phyloP scores from a whole-genome alignment of 2,797 vertebrate species.

The Sciurus vulgaris region DNA sequence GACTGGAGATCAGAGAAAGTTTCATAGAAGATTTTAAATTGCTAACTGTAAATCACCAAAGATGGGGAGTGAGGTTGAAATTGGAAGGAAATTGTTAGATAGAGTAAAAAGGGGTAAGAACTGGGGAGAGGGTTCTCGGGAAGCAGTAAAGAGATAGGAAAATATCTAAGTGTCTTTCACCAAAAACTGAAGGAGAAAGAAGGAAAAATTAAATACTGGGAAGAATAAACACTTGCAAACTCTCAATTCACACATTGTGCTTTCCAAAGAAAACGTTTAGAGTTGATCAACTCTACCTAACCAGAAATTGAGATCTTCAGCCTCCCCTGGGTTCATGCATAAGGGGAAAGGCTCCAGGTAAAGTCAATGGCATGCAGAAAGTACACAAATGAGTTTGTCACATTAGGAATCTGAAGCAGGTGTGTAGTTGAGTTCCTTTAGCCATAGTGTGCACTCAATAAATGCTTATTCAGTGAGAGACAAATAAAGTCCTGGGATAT shows the following conservation, averaged over 20 bases:
- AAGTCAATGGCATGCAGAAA: background rate
- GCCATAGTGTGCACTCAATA: background rate
- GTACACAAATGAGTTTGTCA: background rate
- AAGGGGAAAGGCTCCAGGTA: background rate
- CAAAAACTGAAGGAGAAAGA: background rate
- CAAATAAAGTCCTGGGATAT: background rate
- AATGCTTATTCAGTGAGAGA: constrained; percentile 34
- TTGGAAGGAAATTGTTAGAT: background rate
- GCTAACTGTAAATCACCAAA: background rate
- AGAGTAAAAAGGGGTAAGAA: background rate
- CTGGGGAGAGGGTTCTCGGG: background rate
- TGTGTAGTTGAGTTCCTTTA: background rate
- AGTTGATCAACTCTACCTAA: constrained; percentile 25
- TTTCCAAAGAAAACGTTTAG: constrained; percentile 51
- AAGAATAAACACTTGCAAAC: constrained; percentile 33
- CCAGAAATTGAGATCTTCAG: background rate
- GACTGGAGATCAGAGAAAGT: background rate
- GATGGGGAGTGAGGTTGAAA: background rate
- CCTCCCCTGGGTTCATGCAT: background rate
- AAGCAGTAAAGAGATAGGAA: background rate
- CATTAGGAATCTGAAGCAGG: constrained; percentile 36
- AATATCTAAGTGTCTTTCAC: background rate
- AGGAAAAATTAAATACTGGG: background rate
- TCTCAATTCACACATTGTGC: constrained; percentile 32
- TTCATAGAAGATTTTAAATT: constrained; percentile 37